Evolutionary conservation across 2,797 vertebrate species (phyloP), one percentile per base, ranked within the genome.

Genomic region (Momotus momota): DNA sequence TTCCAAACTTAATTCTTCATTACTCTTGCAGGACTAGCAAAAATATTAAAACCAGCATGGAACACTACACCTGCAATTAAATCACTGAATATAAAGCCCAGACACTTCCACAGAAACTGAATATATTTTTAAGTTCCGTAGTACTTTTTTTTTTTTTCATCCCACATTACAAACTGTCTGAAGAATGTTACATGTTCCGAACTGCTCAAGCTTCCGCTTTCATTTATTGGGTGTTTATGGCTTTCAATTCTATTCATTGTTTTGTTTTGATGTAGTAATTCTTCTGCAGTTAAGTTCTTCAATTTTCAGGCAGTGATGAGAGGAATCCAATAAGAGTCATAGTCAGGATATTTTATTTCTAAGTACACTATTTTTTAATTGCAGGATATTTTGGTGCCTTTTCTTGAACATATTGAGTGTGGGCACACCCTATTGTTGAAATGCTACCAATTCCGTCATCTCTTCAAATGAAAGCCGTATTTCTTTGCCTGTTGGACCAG

Each of bases 111-210:
- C 61, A 65, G 49, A 86, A 92, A 83, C 25, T 33, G 7, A 13
- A 25, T 25, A 51, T 96, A 93, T 81, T 94, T 95, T 96, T 89
- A 49, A 65, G 16, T 73, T 71, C 71, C 73, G 17, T 82, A 85
- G 61, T 67, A 31, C 4, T 26, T 73, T 87, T 84, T 81, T 81
- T 81, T 92, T 86, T 33, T 79, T 52, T 11, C 5, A 29, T 92
- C 75, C 49, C 5, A 2, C 74, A 92, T 96, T 95, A 95, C 81
- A 87, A 96, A 82, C 35, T 14, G 29, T 83, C 69, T 78, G 57
- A 94, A 92, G 81, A 93, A 95, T 95, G 79, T 89, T 91, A 58
- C 61, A 72, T 94, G 57, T 94, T 70, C 61, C 75, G 87, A 73
- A 83, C 57, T 87, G 84, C 61, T 91, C 57, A 87, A 81, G 18